phyloP scores from a whole-genome alignment of 2,797 vertebrate genomes.

The Forpus xanthops region DNA sequence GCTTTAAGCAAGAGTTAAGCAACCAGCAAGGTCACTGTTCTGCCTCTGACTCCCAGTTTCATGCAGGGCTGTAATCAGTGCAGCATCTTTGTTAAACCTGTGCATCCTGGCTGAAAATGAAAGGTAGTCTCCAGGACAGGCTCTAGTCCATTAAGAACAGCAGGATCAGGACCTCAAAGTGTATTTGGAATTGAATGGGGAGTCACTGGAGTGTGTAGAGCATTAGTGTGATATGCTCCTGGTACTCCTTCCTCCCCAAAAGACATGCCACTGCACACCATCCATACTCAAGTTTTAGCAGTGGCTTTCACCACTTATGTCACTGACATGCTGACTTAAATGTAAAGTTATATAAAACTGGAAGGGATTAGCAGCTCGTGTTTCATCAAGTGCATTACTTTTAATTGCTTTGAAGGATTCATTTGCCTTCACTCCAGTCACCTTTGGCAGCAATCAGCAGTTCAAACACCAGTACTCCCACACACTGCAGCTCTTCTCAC shows the following conservation, averaged over 20 bases:
- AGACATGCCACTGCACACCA: background rate
- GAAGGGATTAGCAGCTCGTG: conserved; percentile 37
- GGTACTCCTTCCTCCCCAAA: background rate
- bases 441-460: conserved; percentile 41
- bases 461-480: conserved; percentile 48
- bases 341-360: conserved; percentile 33
- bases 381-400: conserved; percentile 42
- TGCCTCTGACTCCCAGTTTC: background rate
- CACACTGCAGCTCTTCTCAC: background rate
- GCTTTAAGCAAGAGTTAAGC: too few relatives aligned
- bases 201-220: background rate
- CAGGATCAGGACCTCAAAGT: background rate
- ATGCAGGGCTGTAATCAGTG: background rate
- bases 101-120: background rate
- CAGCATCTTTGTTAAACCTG: background rate
- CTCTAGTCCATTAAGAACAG: background rate
- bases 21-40: background rate
- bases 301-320: background rate
- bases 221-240: background rate
- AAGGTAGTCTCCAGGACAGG: background rate
- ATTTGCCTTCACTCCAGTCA: conserved; percentile 39
- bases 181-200: background rate
- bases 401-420: conserved; percentile 45
- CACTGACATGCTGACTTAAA: conserved; percentile 31
- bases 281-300: background rate